These are phyloP conservation scores for Arbacia lixula DNA, from an alignment of 53 echinoderm and acorn worm genomes.

Conservation along the genomic window DNA sequence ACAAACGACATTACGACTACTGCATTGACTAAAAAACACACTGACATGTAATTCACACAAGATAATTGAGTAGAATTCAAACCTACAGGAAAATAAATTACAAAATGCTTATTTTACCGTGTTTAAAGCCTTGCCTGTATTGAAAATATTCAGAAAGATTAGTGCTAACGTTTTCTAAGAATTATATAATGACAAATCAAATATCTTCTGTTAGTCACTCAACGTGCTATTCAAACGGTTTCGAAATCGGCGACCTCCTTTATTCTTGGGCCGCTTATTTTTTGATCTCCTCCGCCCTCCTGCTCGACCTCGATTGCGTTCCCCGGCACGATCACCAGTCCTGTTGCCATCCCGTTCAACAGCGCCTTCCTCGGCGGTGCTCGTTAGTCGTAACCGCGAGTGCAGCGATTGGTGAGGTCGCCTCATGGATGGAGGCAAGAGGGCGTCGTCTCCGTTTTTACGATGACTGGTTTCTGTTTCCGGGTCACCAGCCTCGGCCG, in stretches of 20 bases:
- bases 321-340: not conserved
- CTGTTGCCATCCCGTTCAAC: not conserved
- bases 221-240: not conserved
- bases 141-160: too few relatives aligned
- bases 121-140: too few relatives aligned
- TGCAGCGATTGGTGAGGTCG: conserved; percentile 24
- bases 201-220: too few relatives aligned
- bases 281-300: not conserved
- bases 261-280: not conserved
- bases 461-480: not conserved
- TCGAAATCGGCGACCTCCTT: not conserved
- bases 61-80: too few relatives aligned
- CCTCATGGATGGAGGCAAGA: conserved; percentile 2
- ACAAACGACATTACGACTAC: too few relatives aligned
- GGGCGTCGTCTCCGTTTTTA: not conserved
- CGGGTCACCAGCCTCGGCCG: not conserved
- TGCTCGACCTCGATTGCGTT: not conserved
- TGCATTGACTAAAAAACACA: too few relatives aligned
- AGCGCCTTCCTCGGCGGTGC: too few relatives aligned
- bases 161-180: too few relatives aligned
- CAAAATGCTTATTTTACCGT: too few relatives aligned
- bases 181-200: too few relatives aligned
- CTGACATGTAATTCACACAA: too few relatives aligned
- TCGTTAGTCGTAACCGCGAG: conserved; percentile 10
- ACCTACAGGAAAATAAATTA: too few relatives aligned